Evolutionary conservation across 2,797 vertebrate species (phyloP).

Genomic region (Gallinago stenura): DNA sequence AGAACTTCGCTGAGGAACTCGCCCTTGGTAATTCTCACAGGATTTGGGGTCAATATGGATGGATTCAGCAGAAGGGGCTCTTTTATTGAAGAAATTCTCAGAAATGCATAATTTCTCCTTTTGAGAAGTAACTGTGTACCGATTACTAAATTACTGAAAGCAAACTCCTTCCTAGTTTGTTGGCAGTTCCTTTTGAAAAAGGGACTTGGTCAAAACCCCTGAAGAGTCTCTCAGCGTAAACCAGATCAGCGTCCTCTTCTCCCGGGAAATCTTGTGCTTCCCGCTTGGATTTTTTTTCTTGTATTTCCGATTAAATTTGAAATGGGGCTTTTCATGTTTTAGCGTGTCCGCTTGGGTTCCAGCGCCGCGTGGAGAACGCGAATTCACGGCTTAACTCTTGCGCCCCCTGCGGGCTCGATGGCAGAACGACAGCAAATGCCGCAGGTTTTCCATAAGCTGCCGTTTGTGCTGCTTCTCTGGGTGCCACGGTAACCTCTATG

Average conservation of each 20-base stretch:
- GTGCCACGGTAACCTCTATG: neutral
- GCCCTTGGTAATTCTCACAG: rapidly evolving
- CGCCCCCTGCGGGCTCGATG: conserved; percentile 44
- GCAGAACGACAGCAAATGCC: neutral
- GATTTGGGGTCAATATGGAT: no score
- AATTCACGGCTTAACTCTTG: neutral
- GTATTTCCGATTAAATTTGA: neutral
- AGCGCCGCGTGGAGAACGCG: rapidly evolving
- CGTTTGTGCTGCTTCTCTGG: neutral
- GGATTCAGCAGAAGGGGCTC: neutral
- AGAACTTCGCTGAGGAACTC: neutral
- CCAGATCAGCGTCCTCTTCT: rapidly evolving
- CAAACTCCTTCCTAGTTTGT: neutral
- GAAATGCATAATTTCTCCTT: rapidly evolving
- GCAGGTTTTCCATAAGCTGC: neutral
- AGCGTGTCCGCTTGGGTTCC: rapidly evolving
- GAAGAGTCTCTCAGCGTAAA: rapidly evolving
- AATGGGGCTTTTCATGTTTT: neutral
- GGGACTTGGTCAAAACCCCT: rapidly evolving
- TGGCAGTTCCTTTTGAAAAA: rapidly evolving
- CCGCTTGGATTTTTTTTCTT: neutral
- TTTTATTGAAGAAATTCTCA: neutral
- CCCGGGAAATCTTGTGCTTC: rapidly evolving
- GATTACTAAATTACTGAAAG: neutral
- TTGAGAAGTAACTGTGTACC: rapidly evolving